Evolutionary conservation across 2,113 vertebrate genomes (phyloP), one percentile per base, ranked within the genome.

Genomic region (Sisor rabdophorus): DNA sequence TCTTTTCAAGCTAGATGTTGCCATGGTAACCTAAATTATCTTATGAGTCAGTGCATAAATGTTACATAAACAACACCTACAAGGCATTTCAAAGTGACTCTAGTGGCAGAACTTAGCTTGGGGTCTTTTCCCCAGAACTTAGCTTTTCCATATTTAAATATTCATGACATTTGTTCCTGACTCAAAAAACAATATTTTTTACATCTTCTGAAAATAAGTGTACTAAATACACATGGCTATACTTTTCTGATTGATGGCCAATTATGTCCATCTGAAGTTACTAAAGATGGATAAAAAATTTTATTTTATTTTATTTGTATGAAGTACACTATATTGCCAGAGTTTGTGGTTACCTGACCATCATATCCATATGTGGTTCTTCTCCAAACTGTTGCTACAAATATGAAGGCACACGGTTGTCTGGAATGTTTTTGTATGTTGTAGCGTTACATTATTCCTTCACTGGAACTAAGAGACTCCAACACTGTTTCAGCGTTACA

Each of bases 1-100:
- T 84, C 83, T 79, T 68, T n/a, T 69, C 80, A 85, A 81, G 69
- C 80, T 73, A 56, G 80, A 63, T 82, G 84, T 90, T 87, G 81
- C 88, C 83, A 85, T 85, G 67, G 85, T 81, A 87, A 89, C 83
- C 2, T 61, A 80, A 71, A 47, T 13, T 70, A 65, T 70, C 64
- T 48, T 80, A 82, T 86, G 80, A 87, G 82, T 89, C 87, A 84
- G 86, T 77, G 65, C 30, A 82, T 86, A 22, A 6, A 28, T 53
- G 40, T 69, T 47, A 77, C 73, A 82, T 63, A 72, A 63, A 44
- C 59, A 1, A 8, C 44, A 56, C 4, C n/a, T 59, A 53, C 61
- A 40, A 47, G 30, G 47, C 48, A 59, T 65, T 32, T 77, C 48
- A 81, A 64, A 80, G 56, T 32, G 47, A 56, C 55, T 78, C 36